Conservation (phyloP, 2,888 invertebrate genomes). For the Lycocerus yunnanus region DNA sequence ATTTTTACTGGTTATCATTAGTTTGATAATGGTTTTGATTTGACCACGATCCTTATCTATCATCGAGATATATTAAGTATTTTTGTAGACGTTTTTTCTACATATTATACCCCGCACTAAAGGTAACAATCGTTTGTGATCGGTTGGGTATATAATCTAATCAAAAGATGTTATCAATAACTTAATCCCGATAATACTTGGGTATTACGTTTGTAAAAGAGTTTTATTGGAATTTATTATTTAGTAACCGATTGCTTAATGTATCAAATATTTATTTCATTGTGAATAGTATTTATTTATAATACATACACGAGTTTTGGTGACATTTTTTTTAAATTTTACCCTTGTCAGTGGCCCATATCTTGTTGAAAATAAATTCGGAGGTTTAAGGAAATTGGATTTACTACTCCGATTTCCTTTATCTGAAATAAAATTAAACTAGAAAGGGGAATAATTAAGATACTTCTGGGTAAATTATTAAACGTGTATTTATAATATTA, state of each 20-base stretch:
- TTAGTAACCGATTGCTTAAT: not conserved
- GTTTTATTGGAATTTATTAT: not conserved
- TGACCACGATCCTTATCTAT: not conserved
- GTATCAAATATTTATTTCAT: not conserved
- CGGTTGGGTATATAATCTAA: not conserved
- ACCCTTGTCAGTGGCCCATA: not conserved
- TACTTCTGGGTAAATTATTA: not conserved
- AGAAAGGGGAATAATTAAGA: not conserved
- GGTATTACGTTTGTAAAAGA: not conserved
- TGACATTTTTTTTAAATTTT: not conserved
- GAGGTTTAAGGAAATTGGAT: not conserved
- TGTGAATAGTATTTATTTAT: not conserved
- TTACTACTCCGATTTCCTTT: not conserved
- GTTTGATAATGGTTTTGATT: not conserved
- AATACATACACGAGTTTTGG: not conserved
- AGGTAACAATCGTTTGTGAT: not conserved
- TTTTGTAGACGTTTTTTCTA: not conserved
- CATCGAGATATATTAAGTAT: not conserved
- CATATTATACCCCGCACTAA: not conserved
- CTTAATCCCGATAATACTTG: not conserved
- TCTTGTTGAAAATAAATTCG: not conserved
- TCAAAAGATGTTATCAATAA: not conserved
- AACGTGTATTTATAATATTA: not conserved
- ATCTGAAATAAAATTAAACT: not conserved
- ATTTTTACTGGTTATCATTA: not conserved